A percentile compares a stretch with the other conserved stretches of the same genome.
phyloP scores from a whole-genome alignment of 2,888 invertebrate species.

The Brenthis daphne region DNA sequence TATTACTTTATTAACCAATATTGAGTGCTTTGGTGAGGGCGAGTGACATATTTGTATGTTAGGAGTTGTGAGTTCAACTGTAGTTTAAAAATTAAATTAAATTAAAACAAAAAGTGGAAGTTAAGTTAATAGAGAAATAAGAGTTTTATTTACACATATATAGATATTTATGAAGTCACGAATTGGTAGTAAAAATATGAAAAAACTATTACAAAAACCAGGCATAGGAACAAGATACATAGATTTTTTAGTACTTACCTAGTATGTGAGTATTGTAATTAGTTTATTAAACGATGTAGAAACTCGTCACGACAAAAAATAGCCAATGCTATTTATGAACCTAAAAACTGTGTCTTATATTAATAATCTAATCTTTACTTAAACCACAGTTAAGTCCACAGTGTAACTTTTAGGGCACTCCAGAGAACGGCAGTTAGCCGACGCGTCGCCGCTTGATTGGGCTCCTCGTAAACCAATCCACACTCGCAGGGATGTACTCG shows the following conservation, averaged over 20 bases:
- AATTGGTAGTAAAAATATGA: too few relatives aligned
- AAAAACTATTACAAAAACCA: too few relatives aligned
- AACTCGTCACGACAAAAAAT: too few relatives aligned
- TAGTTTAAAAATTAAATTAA: too few relatives aligned
- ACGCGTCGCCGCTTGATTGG: conserved; percentile 79
- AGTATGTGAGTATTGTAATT: too few relatives aligned
- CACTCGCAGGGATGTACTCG: conserved; percentile 29
- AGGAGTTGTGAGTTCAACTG: background rate
- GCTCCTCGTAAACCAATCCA: conserved; percentile 74
- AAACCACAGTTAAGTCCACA: conserved; percentile 36
- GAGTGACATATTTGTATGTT: conserved; percentile 38
- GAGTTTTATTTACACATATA: too few relatives aligned
- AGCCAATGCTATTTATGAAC: too few relatives aligned
- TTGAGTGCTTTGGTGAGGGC: conserved; percentile 58
- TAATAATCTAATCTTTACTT: conserved; percentile 20
- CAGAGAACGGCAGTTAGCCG: conserved; percentile 71
- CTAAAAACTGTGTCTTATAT: too few relatives aligned
- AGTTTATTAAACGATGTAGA: too few relatives aligned
- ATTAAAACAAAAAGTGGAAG: background rate
- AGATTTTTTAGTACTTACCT: background rate
- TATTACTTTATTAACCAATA: conserved; percentile 82
- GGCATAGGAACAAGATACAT: too few relatives aligned
- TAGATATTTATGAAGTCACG: too few relatives aligned
- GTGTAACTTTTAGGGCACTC: conserved; percentile 44
- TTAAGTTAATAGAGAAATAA: too few relatives aligned